phyloP scores from a whole-genome alignment of 2,888 invertebrate species.

The Drosophila acutilabella region DNA sequence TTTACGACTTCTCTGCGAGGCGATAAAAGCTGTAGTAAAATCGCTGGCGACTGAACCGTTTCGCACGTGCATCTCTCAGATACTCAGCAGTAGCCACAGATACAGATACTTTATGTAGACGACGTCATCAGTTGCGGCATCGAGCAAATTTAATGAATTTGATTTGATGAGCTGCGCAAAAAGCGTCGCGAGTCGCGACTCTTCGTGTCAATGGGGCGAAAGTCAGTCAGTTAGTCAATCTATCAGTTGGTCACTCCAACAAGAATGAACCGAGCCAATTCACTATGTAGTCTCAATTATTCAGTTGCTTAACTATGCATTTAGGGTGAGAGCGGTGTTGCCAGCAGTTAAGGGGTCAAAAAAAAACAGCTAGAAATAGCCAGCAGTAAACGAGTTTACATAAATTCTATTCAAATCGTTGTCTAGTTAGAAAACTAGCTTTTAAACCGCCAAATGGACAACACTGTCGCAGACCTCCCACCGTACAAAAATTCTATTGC shows the following conservation, averaged over 20 bases:
- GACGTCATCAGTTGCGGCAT: conserved; percentile 9
- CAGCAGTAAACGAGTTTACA: too few species aligned
- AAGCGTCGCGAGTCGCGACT: conserved; percentile 58
- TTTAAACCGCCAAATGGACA: too few species aligned
- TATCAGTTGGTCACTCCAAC: neutral
- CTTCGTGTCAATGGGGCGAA: conserved; percentile 45
- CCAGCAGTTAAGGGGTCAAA: too few species aligned
- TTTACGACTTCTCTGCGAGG: conserved; percentile 49
- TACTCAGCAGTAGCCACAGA: conserved; percentile 6
- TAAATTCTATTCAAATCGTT: too few species aligned
- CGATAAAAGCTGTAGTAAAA: conserved; percentile 40
- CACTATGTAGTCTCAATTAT: conserved; percentile 33
- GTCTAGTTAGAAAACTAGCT: too few species aligned
- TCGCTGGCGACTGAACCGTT: conserved; percentile 1
- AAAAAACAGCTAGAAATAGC: too few species aligned
- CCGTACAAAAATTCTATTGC: neutral
- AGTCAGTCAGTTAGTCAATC: neutral
- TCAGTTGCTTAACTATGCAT: conserved; percentile 14
- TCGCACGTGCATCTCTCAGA: conserved; percentile 33
- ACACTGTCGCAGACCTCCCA: conserved; percentile 33
- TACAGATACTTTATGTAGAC: conserved; percentile 6
- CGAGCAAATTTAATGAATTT: conserved; percentile 64
- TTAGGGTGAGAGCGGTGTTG: conserved; percentile 28
- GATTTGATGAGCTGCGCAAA: conserved; percentile 72
- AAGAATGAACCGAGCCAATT: conserved; percentile 4